Conservation (phyloP, 1,140 invertebrate species). For the Drosophila azteca region DNA sequence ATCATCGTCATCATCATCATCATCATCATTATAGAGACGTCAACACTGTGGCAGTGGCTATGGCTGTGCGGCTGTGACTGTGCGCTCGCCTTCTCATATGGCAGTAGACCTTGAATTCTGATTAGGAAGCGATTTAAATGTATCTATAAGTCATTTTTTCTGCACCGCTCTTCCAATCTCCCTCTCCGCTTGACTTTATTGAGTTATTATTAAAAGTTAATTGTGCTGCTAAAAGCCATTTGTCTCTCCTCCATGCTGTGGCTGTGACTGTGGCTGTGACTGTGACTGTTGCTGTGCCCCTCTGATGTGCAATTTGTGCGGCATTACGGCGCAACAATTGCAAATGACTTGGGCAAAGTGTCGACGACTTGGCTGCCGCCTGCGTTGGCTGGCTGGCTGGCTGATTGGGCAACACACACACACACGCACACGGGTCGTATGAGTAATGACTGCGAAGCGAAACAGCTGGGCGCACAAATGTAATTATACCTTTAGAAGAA, state of each 20-base stretch:
- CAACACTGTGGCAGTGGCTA: constrained; percentile 7
- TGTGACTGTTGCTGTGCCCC: neutral
- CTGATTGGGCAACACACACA: constrained; percentile 46
- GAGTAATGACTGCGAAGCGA: constrained; percentile 68
- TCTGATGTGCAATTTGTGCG: constrained; percentile 56
- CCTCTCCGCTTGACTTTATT: constrained; percentile 46
- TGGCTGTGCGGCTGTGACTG: constrained; percentile 47
- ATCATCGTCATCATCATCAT: constrained; percentile 8
- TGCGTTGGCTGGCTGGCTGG: constrained; percentile 21
- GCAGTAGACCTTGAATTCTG: constrained; percentile 75
- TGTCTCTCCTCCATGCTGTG: constrained; percentile 2
- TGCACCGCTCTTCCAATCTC: constrained; percentile 17
- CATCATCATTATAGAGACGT: constrained; percentile 23
- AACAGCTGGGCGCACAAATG: constrained; percentile 66
- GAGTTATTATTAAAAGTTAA: constrained; percentile 75
- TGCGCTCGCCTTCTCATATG: constrained; percentile 73
- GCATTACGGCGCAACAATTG: constrained; percentile 64
- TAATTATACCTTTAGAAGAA: constrained; percentile 66
- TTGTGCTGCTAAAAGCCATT: constrained; percentile 73
- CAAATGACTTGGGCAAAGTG: constrained; percentile 71
- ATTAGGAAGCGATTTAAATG: constrained; percentile 80
- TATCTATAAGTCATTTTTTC: constrained; percentile 70
- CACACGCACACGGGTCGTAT: constrained; percentile 50
- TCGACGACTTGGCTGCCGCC: constrained; percentile 56
- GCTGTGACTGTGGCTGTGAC: constrained; percentile 2